These are phyloP conservation scores for Tympanuchus pallidicinctus DNA, from an alignment of 2,113 vertebrate species.

Conservation along the genomic window DNA sequence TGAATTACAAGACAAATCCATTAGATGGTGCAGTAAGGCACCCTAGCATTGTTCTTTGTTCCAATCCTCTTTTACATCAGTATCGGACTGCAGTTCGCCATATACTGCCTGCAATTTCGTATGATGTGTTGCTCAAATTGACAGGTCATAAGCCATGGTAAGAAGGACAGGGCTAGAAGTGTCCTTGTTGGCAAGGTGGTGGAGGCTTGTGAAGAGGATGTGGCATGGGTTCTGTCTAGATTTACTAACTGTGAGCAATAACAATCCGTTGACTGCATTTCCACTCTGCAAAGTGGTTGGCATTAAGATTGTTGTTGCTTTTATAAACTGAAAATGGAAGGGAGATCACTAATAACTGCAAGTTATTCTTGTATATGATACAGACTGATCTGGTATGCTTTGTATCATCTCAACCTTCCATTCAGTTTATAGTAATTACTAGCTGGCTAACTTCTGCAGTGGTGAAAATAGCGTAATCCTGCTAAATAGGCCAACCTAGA, in stretches of 20 bases:
- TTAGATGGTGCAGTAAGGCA: conserved; percentile 88
- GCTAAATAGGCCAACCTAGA: conserved; percentile 6
- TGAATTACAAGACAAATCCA: conserved; percentile 86
- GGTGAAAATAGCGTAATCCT: conserved; percentile 15
- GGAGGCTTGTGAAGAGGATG: conserved; percentile 69
- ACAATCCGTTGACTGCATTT: conserved; percentile 63
- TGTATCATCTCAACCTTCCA: conserved; percentile 56
- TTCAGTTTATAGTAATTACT: conserved; percentile 75
- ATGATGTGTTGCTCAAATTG: conserved; percentile 88
- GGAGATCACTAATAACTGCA: neutral
- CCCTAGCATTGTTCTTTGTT: conserved; percentile 82
- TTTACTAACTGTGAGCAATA: conserved; percentile 73
- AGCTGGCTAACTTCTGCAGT: conserved; percentile 49
- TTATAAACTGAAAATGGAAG: conserved; percentile 76
- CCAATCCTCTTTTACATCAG: conserved; percentile 83
- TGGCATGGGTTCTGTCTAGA: conserved; percentile 73
- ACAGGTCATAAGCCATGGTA: conserved; percentile 91
- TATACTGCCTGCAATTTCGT: conserved; percentile 85
- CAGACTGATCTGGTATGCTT: neutral
- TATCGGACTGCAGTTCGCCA: conserved; percentile 83
- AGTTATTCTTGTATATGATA: conserved; percentile 29
- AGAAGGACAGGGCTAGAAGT: conserved; percentile 81
- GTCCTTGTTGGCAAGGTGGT: conserved; percentile 73
- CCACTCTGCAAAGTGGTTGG: conserved; percentile 34
- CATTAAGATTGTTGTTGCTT: conserved; percentile 72